Evolutionary conservation across 2,888 invertebrate genomes (phyloP), one percentile per base, ranked within the genome.

Genomic region (Phorcus lineatus): DNA sequence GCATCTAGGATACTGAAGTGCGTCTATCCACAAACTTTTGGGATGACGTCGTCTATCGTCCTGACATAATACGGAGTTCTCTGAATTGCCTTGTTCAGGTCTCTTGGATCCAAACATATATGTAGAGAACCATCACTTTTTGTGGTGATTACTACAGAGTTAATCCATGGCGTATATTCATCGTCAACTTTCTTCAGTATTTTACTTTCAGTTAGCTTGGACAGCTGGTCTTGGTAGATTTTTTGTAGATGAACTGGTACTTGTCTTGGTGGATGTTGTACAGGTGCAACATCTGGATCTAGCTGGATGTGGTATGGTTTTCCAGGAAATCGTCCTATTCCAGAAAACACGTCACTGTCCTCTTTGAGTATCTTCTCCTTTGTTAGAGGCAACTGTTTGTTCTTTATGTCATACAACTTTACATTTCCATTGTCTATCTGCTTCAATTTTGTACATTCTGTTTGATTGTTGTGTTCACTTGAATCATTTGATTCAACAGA

Each of bases 1-100:
- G 78, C 79, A 52, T 86, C 86, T 0, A 82, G 13, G 9, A 75
- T 66, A 31, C 54, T 66, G 62, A 82, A 84, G 16, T 78, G 76
- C 36, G 82, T 82, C 6, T 80, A 36, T 36, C 36, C 36, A 7
- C 36, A 4, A 2, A 36, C 36, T 36, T 36, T 36, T 2, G 36
- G 36, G 36, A 36, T 82, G 11, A 85, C 19, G 17, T 82, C 84
- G 6, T 82, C 82, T 7, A 85, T 22, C 2, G 82, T 76, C 24
- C 75, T 76, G 19, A 76, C 22, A 22, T 76, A 76, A 31, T 0
- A 57, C 4, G 57, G 57, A 24, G 9, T n/a, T 17, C 57, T 17
- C 6, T 22, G 19, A 24, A 57, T 13, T 2, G 57, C 19, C n/a
- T n/a, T 57, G 24, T 57, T 57, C 19, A n/a, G n/a, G 57, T 57